phyloP scores from a whole-genome alignment of 1,140 invertebrate genomes.

The Notospermus geniculatus region DNA sequence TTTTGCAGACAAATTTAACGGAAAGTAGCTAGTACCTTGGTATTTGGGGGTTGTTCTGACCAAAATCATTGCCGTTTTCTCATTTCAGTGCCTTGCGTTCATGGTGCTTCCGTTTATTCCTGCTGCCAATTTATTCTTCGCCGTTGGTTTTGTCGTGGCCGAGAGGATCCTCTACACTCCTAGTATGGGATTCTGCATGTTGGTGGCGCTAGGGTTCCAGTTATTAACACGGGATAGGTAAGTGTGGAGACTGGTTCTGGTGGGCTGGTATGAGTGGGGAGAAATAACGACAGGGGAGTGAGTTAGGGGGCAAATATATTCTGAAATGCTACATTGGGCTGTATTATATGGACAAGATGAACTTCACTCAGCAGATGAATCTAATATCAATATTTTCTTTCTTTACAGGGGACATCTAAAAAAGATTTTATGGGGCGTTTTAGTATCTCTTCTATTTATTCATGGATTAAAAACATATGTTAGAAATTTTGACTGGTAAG shows the following conservation, averaged over 20 bases:
- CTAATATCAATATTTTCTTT: constrained; percentile 23
- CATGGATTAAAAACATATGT: constrained; percentile 79
- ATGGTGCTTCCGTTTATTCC: constrained; percentile 90
- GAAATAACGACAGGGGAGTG: too few species aligned
- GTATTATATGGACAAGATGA: too few species aligned
- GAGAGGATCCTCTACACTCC: constrained; percentile 95
- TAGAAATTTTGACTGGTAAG: constrained; percentile 84
- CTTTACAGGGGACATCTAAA: constrained; percentile 55
- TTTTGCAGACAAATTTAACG: too few species aligned
- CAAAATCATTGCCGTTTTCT: too few species aligned
- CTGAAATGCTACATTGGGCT: too few species aligned
- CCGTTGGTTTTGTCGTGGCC: constrained; percentile 95
- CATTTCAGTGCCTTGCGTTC: constrained; percentile 73
- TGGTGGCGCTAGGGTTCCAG: constrained; percentile 66
- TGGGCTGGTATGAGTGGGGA: too few species aligned
- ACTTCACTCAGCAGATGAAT: too few species aligned
- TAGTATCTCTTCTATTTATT: constrained; percentile 69
- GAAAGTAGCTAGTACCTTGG: too few species aligned
- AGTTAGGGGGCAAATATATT: too few species aligned
- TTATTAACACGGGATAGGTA: constrained; percentile 21
- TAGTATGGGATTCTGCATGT: constrained; percentile 94
- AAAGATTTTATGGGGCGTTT: constrained; percentile 63
- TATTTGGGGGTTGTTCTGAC: too few species aligned
- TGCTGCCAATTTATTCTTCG: constrained; percentile 95
- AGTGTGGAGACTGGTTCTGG: not conserved